Evolutionary conservation across 2,797 vertebrate genomes (phyloP).

Genomic region (Syngnathus acus): DNA sequence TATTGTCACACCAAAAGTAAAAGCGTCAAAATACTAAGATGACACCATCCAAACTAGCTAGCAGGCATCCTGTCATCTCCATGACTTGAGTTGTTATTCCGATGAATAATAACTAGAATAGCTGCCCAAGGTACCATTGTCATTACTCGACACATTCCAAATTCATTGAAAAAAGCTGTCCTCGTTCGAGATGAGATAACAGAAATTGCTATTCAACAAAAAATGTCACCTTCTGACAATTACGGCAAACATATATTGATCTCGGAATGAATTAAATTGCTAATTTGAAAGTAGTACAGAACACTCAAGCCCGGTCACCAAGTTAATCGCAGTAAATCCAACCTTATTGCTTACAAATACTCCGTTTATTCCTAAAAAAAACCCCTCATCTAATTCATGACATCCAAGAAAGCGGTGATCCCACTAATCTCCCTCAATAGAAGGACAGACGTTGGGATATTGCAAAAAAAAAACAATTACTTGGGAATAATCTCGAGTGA

Average conservation of each 20-base stretch:
- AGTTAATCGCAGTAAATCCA: neutral
- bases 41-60: neutral
- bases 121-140: neutral
- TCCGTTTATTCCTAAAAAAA: neutral
- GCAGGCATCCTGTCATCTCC: slow-evolving; percentile 15
- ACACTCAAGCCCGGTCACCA: neutral
- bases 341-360: neutral
- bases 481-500: slow-evolving; percentile 12
- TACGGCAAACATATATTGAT: too few species aligned
- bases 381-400: neutral
- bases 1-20: neutral
- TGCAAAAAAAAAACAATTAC: slow-evolving; percentile 1
- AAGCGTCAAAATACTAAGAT: neutral
- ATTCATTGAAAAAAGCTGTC: neutral
- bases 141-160: neutral
- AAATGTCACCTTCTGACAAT: neutral
- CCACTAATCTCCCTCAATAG: neutral
- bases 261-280: too few species aligned
- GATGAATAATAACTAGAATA: neutral
- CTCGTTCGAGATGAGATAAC: neutral
- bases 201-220: neutral
- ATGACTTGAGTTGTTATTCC: slow-evolving; percentile 1
- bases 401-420: neutral
- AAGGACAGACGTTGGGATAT: neutral
- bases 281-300: neutral